These are phyloP conservation scores for Thereva unica DNA, from an alignment of 2,888 invertebrate species.

Conservation along the genomic window DNA sequence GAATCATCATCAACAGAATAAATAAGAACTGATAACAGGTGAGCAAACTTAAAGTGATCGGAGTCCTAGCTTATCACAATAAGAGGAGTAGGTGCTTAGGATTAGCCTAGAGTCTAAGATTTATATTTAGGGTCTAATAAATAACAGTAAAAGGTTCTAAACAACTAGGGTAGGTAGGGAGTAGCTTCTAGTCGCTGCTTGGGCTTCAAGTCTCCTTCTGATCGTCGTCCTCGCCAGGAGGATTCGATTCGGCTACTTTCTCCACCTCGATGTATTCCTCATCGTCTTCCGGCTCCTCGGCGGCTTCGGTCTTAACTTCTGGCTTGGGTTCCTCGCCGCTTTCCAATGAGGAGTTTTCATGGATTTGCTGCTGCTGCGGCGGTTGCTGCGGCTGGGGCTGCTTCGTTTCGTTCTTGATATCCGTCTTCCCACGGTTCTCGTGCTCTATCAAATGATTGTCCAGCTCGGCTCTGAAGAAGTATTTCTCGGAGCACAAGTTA, in stretches of 20 bases:
- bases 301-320: constrained; percentile 36
- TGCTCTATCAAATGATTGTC: constrained; percentile 80
- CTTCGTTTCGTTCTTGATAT: constrained; percentile 6
- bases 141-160: no score
- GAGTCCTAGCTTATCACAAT: no score
- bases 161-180: neutral
- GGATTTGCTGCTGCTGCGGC: constrained; percentile 19
- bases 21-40: no score
- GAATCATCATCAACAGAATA: no score
- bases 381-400: neutral
- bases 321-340: neutral
- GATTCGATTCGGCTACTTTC: constrained; percentile 49
- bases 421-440: constrained; percentile 50
- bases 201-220: neutral
- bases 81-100: no score
- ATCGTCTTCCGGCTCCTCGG: constrained; percentile 46
- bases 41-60: no score
- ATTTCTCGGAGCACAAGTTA: constrained; percentile 77
- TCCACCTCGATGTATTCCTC: constrained; percentile 59
- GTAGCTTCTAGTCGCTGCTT: neutral
- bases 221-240: constrained; percentile 12
- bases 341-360: neutral
- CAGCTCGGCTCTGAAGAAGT: constrained; percentile 88
- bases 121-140: no score
- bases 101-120: no score